Evolutionary conservation across 2,113 vertebrate species (phyloP).

Genomic region (Campylorhamphus procurvoides): DNA sequence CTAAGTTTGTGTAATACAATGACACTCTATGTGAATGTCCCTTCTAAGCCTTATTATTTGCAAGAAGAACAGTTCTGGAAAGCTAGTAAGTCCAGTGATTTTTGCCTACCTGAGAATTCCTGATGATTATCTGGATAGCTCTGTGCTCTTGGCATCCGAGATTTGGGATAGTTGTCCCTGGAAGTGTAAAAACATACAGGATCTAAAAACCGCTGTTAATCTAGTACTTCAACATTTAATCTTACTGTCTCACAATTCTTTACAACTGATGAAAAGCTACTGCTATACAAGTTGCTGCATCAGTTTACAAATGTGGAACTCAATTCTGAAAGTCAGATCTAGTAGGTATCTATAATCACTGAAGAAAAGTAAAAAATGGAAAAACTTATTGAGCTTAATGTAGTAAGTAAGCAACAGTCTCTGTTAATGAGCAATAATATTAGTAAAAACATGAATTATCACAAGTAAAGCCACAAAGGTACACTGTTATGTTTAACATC

Average conservation of each 20-base stretch:
- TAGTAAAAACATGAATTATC: constrained; percentile 16
- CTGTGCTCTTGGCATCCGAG: constrained; percentile 96
- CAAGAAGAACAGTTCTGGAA: not conserved
- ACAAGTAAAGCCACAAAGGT: not conserved
- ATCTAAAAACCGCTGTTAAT: not conserved
- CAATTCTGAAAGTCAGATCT: not conserved
- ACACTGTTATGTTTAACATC: not conserved
- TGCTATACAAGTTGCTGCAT: not conserved
- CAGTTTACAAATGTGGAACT: not conserved
- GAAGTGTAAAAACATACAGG: constrained; percentile 52
- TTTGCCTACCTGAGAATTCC: constrained; percentile 89
- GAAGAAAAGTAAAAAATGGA: not conserved
- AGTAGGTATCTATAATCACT: not conserved
- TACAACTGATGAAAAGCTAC: not conserved
- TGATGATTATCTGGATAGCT: constrained; percentile 99
- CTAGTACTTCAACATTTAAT: not conserved
- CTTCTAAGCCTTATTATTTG: not conserved
- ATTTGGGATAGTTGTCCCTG: constrained; percentile 93
- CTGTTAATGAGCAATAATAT: constrained; percentile 3
- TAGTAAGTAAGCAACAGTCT: not conserved
- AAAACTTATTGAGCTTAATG: not conserved
- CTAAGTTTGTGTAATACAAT: not conserved
- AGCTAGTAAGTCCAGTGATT: not conserved
- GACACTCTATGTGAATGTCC: not conserved
- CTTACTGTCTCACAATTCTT: not conserved